Conservation (phyloP, 1,140 invertebrate genomes). For the Saccostrea glomerata region DNA sequence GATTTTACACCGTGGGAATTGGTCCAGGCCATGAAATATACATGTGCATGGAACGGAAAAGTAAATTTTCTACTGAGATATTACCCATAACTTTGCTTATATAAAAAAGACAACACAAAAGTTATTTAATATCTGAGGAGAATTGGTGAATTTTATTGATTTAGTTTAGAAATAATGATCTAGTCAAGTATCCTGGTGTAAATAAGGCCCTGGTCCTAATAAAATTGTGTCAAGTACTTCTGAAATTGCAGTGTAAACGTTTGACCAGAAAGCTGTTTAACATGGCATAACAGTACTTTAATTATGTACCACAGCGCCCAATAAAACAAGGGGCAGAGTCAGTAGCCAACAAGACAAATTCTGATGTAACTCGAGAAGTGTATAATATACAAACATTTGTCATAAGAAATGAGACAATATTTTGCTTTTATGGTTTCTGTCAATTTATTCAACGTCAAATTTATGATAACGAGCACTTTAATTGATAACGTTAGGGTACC, state of each 20-base stretch:
- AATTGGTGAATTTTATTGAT: neutral
- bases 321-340: neutral
- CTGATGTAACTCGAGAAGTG: neutral
- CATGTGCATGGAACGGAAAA: slow-evolving; percentile 13
- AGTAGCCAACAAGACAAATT: neutral
- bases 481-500: neutral
- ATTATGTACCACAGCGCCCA: neutral
- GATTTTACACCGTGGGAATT: slow-evolving; percentile 30
- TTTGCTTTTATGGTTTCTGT: neutral
- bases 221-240: slow-evolving; percentile 21
- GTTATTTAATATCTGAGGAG: neutral
- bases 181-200: neutral
- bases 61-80: neutral
- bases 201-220: neutral
- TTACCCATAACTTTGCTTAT: neutral
- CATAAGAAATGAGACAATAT: slow-evolving; percentile 10
- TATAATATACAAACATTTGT: neutral
- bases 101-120: neutral
- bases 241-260: slow-evolving; percentile 3
- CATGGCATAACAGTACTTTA: neutral
- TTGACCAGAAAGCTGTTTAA: neutral
- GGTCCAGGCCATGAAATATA: slow-evolving; percentile 14
- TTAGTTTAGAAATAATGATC: neutral
- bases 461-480: neutral
- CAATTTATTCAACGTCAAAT: neutral